phyloP scores from a whole-genome alignment of 1,140 invertebrate genomes.

The Lepidurus apus region DNA sequence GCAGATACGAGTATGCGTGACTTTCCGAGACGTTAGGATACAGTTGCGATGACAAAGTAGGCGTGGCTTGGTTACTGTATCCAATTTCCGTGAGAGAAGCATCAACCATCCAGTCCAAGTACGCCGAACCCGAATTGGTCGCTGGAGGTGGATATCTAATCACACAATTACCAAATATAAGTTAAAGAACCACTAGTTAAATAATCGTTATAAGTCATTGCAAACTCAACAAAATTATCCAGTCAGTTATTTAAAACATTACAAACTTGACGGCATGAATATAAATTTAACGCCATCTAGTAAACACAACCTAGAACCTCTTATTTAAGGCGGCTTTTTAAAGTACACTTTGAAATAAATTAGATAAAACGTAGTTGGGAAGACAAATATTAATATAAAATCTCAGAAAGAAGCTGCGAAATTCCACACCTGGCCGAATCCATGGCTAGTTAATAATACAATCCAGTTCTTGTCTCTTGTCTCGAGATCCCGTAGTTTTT shows the following conservation, averaged over 20 bases:
- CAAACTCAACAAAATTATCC: neutral
- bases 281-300: neutral
- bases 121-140: neutral
- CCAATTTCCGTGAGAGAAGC: neutral
- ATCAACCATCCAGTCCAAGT: constrained; percentile 8
- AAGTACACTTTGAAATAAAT: too few species aligned
- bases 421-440: constrained; percentile 3
- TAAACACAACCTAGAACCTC: too few species aligned
- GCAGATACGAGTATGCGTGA: neutral
- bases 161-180: too few species aligned
- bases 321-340: too few species aligned
- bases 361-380: too few species aligned
- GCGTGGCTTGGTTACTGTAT: neutral
- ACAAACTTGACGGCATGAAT: neutral
- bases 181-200: too few species aligned
- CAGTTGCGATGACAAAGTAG: neutral
- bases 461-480: too few species aligned
- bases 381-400: too few species aligned
- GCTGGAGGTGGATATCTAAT: neutral
- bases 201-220: too few species aligned
- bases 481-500: too few species aligned
- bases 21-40: neutral
- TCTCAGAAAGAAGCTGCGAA: neutral
- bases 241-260: neutral
- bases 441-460: neutral